Evolutionary conservation across 2,888 invertebrate species (phyloP), one percentile per base, ranked within the genome.

Genomic region (Cosmia trapezina): DNA sequence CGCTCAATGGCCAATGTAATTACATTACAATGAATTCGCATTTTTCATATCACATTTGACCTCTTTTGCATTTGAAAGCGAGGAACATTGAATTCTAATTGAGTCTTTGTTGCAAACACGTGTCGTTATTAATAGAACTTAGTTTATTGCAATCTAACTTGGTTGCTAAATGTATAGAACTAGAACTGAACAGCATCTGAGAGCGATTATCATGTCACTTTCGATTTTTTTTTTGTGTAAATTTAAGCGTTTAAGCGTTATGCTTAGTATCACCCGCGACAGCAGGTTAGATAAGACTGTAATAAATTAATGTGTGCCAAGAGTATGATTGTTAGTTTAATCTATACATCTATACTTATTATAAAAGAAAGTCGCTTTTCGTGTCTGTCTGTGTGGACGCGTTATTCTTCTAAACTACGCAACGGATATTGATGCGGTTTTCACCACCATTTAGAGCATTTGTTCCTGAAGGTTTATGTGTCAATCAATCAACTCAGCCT

Each of bases 11-110:
- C 63, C 72, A 22, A 63, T 33, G 67, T 73, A 67, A 78, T 79
- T 70, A 53, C 67, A 71, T 71, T 62, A 79, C 83, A 83, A 71
- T 83, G 70, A 56, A 72, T 76, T 73, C 47, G 77, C 65, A 73
- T 79, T 84, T 75, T 57, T 70, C 76, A 66, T 73, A 78, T 82
- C 70, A 80, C 76, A 75, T 80, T 82, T 79, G 70, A 80, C 83
- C 79, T 73, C 64, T 74, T 85, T 81, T 71, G 64, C 69, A 75
- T 80, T 80, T 73, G 68, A 69, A 82, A 77, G 57, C 67, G 51
- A 71, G 41, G 57, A 17, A 67, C 70, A 75, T 66, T 77, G 70
- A 77, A 81, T 85, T 73, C 11, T 41, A 61, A 80, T 76, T 71
- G 49, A 73, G 66, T 59, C 11, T 37, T 62, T 22, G 61, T 81